These are phyloP conservation scores for Apteryx owenii DNA, from an alignment of 2,113 vertebrate genomes.

Conservation along the genomic window DNA sequence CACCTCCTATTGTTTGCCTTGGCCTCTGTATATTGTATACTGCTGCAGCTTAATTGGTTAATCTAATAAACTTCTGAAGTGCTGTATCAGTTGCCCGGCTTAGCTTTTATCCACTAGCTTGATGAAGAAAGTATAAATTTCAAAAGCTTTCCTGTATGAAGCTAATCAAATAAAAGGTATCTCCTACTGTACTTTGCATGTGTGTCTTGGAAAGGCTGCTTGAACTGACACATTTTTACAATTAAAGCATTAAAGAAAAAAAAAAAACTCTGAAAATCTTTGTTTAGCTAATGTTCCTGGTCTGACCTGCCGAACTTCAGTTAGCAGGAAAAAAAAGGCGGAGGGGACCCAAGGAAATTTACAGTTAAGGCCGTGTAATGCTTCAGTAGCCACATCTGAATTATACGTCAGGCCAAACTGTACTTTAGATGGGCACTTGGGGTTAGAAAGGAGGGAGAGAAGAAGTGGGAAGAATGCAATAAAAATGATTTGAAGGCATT, in stretches of 20 bases:
- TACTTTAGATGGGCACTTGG: not conserved
- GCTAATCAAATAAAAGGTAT: conserved; percentile 54
- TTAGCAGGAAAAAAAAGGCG: not conserved
- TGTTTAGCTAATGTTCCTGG: not conserved
- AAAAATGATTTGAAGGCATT: not conserved
- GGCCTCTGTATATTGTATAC: conserved; percentile 38
- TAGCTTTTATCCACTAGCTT: conserved; percentile 21
- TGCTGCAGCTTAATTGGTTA: conserved; percentile 60
- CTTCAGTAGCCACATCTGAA: not conserved
- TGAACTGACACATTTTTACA: conserved; percentile 25
- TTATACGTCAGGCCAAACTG: not conserved
- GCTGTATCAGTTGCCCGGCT: conserved; percentile 60
- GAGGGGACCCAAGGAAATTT: not conserved
- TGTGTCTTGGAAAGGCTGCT: conserved; percentile 47
- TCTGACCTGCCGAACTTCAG: not conserved
- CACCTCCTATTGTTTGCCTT: conserved; percentile 67
- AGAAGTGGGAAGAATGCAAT: not conserved
- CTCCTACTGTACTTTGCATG: conserved; percentile 25
- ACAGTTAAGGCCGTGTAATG: not conserved
- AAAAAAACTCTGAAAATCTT: not conserved
- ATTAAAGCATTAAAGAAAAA: conserved; percentile 18
- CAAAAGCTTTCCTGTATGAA: conserved; percentile 66
- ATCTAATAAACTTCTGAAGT: conserved; percentile 66
- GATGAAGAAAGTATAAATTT: conserved; percentile 55
- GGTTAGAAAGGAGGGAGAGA: not conserved